Evolutionary conservation across 2,797 vertebrate species (phyloP), one percentile per base, ranked within the genome.

Genomic region (Ctenopoma kingsleyae): DNA sequence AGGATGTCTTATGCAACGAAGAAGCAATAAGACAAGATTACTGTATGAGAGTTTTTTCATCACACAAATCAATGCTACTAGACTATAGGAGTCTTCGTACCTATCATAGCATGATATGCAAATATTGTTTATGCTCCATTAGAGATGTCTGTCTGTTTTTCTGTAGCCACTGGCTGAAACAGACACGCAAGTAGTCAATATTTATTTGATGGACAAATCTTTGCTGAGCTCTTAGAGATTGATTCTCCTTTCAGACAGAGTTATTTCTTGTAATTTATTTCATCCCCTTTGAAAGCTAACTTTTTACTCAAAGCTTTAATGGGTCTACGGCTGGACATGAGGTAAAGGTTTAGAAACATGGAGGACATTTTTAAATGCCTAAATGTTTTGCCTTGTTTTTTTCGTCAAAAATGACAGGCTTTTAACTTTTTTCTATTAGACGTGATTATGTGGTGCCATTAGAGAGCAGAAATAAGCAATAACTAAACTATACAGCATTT

Each of bases 21-120:
- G 56, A 63, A 68, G 36, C 68, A 66, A 50, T 57, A 73, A 79
- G 20, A 73, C 15, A 38, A 51, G 62, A 71, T 84, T 67, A 27
- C 23, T 23, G 23, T 23, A 2, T 2, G 25, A 27, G 25, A 27
- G 25, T 27, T 50, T 43, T 54, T 50, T 59, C 6, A 41, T 61
- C 12, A 40, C 1, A 53, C 51, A 11, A 58, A 15, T 11, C 25
- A 68, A 48, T 23, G 0, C 11, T 16, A 25, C n/a, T 19, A 8
- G 13, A 11, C 38, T 1, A 41, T 20, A 68, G 56, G 62, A 38
- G 10, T 10, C 6, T 1, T 3, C 56, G 30, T 35, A 7, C 20
- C 8, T 12, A 13, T 13, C 3, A 5, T 40, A 16, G 7, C 0
- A 6, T 7, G n/a, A 11, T n/a, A 43, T 57, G 38, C 23, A 48